phyloP scores from a whole-genome alignment of 2,113 vertebrate genomes.

The Rutilus rutilus region DNA sequence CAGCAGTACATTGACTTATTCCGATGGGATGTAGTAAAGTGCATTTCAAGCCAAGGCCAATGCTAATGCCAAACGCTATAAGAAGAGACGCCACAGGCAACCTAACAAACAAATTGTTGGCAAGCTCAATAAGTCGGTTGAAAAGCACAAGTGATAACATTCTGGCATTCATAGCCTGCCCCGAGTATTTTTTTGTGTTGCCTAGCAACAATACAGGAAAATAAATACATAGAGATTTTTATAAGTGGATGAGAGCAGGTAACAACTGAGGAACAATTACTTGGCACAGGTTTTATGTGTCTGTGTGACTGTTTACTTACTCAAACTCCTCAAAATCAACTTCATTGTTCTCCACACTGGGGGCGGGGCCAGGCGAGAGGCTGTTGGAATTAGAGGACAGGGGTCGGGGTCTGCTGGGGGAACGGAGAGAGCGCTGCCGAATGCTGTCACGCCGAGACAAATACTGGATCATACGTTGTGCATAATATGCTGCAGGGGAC shows the following conservation, averaged over 20 bases:
- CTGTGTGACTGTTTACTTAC: slow-evolving; percentile 76
- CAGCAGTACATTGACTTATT: background rate
- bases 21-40: slow-evolving; percentile 5
- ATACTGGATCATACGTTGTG: slow-evolving; percentile 98
- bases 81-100: background rate
- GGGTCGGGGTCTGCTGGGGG: slow-evolving; percentile 90
- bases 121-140: background rate
- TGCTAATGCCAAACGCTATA: background rate
- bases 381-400: slow-evolving; percentile 80
- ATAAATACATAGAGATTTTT: slow-evolving; percentile 19
- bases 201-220: slow-evolving; percentile 32
- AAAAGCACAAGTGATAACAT: slow-evolving; percentile 18
- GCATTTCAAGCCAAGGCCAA: slow-evolving; percentile 13
- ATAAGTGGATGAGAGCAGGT: background rate
- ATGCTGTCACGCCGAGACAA: slow-evolving; percentile 95
- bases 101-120: slow-evolving; percentile 9
- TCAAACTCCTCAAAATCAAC: slow-evolving; percentile 97
- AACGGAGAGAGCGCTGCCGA: slow-evolving; percentile 86
- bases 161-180: slow-evolving; percentile 20
- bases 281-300: slow-evolving; percentile 6
- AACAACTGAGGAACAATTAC: background rate
- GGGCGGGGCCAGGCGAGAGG: slow-evolving; percentile 77
- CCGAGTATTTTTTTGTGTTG: slow-evolving; percentile 7
- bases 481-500: slow-evolving; percentile 95
- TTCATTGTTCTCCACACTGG: slow-evolving; percentile 86